Percentiles rank a stretch among this genome's conserved stretches.
phyloP scores from a whole-genome alignment of 2,888 invertebrate genomes.

The Plebejus argus region DNA sequence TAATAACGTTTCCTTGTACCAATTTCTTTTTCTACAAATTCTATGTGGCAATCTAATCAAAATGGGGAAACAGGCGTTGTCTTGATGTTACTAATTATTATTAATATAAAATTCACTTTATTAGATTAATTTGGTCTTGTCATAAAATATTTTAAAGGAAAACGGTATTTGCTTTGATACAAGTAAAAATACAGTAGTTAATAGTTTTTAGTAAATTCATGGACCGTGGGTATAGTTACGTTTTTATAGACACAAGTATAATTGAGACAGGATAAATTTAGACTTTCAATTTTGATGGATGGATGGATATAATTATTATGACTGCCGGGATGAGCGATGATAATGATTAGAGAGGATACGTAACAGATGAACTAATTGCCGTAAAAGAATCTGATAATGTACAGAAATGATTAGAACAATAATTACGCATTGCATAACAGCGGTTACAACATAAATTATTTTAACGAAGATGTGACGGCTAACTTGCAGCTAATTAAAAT shows the following conservation, averaged over 20 bases:
- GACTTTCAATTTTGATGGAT: background rate
- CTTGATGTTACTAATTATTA: too few relatives aligned
- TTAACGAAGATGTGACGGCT: slow-evolving; percentile 15
- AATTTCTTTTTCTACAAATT: background rate
- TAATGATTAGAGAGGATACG: background rate
- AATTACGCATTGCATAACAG: slow-evolving; percentile 13
- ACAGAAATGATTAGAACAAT: slow-evolving; percentile 17
- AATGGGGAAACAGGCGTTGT: too few relatives aligned
- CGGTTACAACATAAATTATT: slow-evolving; percentile 14
- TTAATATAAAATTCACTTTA: too few relatives aligned
- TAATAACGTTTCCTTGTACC: background rate
- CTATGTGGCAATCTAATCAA: background rate
- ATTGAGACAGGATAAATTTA: too few relatives aligned
- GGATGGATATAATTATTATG: background rate
- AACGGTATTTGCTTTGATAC: too few relatives aligned
- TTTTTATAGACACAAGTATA: too few relatives aligned
- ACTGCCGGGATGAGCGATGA: background rate
- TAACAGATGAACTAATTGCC: slow-evolving; percentile 19
- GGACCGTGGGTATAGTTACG: too few relatives aligned
- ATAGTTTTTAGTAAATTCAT: too few relatives aligned
- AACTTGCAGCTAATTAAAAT: slow-evolving; percentile 19
- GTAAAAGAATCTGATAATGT: slow-evolving; percentile 12
- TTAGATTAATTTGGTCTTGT: too few relatives aligned
- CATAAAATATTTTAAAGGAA: too few relatives aligned
- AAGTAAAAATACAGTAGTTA: too few relatives aligned